phyloP scores from a whole-genome alignment of 2,888 invertebrate species.

The Diarsia brunnea region DNA sequence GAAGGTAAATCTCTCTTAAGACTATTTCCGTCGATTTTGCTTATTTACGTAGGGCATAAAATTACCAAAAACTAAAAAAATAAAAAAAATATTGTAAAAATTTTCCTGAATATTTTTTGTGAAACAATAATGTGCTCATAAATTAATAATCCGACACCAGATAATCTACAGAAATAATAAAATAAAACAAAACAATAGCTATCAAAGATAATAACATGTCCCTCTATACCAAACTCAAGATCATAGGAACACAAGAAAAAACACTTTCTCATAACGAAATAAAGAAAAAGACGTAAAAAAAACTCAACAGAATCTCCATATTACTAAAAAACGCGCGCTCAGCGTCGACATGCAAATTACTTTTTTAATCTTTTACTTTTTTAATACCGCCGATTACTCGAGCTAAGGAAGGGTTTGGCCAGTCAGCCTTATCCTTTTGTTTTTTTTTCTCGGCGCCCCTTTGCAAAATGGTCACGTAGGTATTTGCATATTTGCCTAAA shows the following conservation, averaged over 20 bases:
- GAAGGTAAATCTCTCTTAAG: neutral
- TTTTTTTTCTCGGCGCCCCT: slow-evolving; percentile 86
- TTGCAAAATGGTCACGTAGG: slow-evolving; percentile 89
- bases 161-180: neutral
- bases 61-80: neutral
- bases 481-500: slow-evolving; percentile 89
- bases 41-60: neutral
- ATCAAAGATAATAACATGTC: slow-evolving; percentile 47
- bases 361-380: slow-evolving; percentile 85
- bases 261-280: slow-evolving; percentile 83
- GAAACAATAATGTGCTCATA: slow-evolving; percentile 5
- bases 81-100: too few species aligned
- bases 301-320: slow-evolving; percentile 75
- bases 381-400: slow-evolving; percentile 83
- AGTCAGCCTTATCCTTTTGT: slow-evolving; percentile 82
- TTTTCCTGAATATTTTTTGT: too few species aligned
- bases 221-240: slow-evolving; percentile 50
- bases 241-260: slow-evolving; percentile 85
- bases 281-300: slow-evolving; percentile 63
- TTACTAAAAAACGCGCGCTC: slow-evolving; percentile 79
- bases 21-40: neutral
- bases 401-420: slow-evolving; percentile 87
- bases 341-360: slow-evolving; percentile 85
- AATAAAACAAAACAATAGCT: slow-evolving; percentile 7
- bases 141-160: neutral